Conservation (phyloP, 2,888 invertebrate species). For the Eulithis testata region DNA sequence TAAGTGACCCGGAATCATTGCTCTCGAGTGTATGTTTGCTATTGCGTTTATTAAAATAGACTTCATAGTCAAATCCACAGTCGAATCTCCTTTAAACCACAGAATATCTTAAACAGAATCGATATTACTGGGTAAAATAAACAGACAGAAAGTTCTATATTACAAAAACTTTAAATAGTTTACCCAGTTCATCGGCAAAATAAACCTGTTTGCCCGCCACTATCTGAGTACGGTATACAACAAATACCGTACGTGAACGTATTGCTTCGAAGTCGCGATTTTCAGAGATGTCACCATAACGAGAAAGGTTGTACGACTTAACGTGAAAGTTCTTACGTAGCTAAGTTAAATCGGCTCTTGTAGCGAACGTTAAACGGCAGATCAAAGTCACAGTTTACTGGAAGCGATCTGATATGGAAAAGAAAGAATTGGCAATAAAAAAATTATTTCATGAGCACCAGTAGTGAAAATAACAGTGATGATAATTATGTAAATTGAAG, state of each 20-base stretch:
- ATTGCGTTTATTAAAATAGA: no score
- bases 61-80: no score
- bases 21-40: no score
- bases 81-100: no score
- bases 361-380: constrained; percentile 30
- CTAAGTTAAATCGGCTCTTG: constrained; percentile 40
- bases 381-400: constrained; percentile 29
- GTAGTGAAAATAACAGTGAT: no score
- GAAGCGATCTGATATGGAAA: constrained; percentile 34
- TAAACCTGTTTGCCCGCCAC: constrained; percentile 6
- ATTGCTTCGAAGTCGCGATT: constrained; percentile 12
- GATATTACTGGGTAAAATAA: no score
- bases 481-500: no score
- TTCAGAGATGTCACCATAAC: constrained; percentile 35
- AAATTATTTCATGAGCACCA: no score
- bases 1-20: no score
- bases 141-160: background rate
- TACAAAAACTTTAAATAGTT: background rate
- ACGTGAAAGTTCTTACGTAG: constrained; percentile 43
- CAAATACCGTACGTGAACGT: constrained; percentile 10
- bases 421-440: no score
- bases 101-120: no score
- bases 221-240: background rate
- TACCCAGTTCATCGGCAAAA: background rate
- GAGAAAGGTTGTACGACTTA: constrained; percentile 27